Percentiles rank a stretch among this genome's conserved stretches.
These are phyloP conservation scores for Laticauda colubrina DNA, from an alignment of 2,113 vertebrate genomes.

Conservation along the genomic window DNA sequence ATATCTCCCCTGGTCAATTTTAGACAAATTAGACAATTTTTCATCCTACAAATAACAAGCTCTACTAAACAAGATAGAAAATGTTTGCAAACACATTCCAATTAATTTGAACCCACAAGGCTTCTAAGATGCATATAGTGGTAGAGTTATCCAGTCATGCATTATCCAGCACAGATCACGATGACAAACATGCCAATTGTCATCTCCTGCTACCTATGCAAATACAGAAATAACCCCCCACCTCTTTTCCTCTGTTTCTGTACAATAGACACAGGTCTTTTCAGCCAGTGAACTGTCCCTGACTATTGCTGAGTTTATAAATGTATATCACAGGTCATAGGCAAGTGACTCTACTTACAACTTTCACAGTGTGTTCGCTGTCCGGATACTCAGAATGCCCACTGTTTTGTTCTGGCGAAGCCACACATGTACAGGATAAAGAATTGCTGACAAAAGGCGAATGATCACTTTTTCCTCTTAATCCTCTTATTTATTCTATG, in stretches of 20 bases:
- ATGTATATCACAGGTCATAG: neutral
- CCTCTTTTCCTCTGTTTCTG: neutral
- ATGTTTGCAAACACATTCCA: neutral
- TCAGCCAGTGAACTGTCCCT: too few relatives aligned
- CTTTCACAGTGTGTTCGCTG: neutral
- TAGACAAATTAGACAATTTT: neutral
- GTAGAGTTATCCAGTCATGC: neutral
- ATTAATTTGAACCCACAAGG: neutral
- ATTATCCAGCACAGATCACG: neutral
- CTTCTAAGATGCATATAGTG: neutral
- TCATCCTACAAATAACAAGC: neutral
- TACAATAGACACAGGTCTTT: neutral
- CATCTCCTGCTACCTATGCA: too few relatives aligned
- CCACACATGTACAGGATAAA: neutral
- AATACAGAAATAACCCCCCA: too few relatives aligned
- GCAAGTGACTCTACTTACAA: neutral
- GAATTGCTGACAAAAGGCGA: neutral
- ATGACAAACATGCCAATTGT: neutral
- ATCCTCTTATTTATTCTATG: slow-evolving; percentile 1
- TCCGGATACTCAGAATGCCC: neutral
- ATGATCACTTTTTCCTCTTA: neutral
- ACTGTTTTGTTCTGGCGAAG: neutral
- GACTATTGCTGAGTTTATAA: neutral
- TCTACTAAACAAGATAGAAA: neutral
- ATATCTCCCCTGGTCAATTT: neutral